Base-by-base conservation (phyloP, 2,797 vertebrate species). In the Pogonophryne albipinna region DNA sequence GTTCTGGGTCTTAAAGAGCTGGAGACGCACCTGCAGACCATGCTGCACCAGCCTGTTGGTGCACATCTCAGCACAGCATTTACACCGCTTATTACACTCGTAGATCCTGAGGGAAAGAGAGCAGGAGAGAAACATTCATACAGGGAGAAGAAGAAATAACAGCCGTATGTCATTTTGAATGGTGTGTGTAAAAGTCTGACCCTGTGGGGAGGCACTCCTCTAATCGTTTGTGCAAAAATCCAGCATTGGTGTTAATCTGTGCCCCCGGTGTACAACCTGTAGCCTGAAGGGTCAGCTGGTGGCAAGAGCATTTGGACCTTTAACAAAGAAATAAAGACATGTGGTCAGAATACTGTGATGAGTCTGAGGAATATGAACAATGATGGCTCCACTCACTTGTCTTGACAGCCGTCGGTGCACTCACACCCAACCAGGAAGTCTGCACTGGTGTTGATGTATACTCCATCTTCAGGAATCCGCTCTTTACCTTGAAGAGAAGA, bases 1-100 rank as follows among this genome's bases (percentile, higher is more conserved):
- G 94, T 99, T 99, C 92, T 99, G 97, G 0, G 98, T 99, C 91
- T 99, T 99, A 92, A 99, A 99, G 13, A 99, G 95, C 91, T 99
- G 98, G 27, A 99, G 97, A 0, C 98, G 93, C 53, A 99, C 98
- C 82, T 99, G 98, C 12, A 99, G 94, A 42, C 98, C 98, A 0
- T 99, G 98, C 68, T 99, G 98, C 4, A 99, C 98, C 93, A 99
- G 76, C 0, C 97, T 95, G 81, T 99, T 99, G 45, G 94, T 97
- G 92, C 98, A 99, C 97, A 98, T 96, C 89, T 96, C 94, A 6
- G 68, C 1, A 62, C 95, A 97, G 86, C 98, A 99, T 71, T 96
- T 95, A 85, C 98, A 99, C 74, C 95, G 93, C 85, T 97, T 98
- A 91, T 99, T 99, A 78, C 98, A 99, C 86, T 99, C 98, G 0